Percentiles rank a stretch among this genome's conserved stretches.
Conservation (phyloP, 2,113 vertebrate genomes). For the Edolisoma coerulescens region DNA sequence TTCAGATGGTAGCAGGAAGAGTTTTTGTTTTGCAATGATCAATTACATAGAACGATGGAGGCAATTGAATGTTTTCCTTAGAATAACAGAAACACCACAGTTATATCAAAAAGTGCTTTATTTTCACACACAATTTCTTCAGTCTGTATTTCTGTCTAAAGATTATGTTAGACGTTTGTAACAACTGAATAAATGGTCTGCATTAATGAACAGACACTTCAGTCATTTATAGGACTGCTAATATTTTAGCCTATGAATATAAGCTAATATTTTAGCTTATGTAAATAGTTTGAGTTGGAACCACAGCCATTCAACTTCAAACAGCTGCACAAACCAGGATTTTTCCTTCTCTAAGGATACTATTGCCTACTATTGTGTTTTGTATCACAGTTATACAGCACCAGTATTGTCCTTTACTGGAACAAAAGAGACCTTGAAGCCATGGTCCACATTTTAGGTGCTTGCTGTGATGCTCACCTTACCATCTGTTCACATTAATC, state of each 20-base stretch:
- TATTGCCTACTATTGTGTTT: slow-evolving; percentile 1
- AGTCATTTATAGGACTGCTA: slow-evolving; percentile 19
- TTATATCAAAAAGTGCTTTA: neutral
- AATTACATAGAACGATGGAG: neutral
- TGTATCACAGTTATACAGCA: neutral
- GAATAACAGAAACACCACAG: neutral
- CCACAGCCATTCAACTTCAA: slow-evolving; percentile 39
- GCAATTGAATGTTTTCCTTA: neutral
- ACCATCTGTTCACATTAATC: slow-evolving; percentile 63
- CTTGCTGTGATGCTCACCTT: slow-evolving; percentile 39
- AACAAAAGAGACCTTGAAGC: slow-evolving; percentile 49
- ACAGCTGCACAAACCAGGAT: slow-evolving; percentile 44
- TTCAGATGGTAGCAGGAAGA: neutral
- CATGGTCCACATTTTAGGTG: slow-evolving; percentile 30
- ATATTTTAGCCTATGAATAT: slow-evolving; percentile 51
- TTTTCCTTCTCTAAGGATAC: slow-evolving; percentile 10
- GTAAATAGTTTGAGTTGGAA: too few species aligned
- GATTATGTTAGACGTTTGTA: slow-evolving; percentile 12
- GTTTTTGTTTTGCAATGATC: neutral
- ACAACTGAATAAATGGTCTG: neutral
- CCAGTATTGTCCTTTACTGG: slow-evolving; percentile 43
- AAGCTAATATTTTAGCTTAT: slow-evolving; percentile 46
- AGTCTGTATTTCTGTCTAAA: slow-evolving; percentile 15
- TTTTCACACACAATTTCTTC: slow-evolving; percentile 29
- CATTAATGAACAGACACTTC: slow-evolving; percentile 29